A percentile compares a stretch with the other conserved stretches of the same genome.
Evolutionary conservation across 2,888 invertebrate genomes (phyloP).

Genomic region (Slavum lentiscoides): DNA sequence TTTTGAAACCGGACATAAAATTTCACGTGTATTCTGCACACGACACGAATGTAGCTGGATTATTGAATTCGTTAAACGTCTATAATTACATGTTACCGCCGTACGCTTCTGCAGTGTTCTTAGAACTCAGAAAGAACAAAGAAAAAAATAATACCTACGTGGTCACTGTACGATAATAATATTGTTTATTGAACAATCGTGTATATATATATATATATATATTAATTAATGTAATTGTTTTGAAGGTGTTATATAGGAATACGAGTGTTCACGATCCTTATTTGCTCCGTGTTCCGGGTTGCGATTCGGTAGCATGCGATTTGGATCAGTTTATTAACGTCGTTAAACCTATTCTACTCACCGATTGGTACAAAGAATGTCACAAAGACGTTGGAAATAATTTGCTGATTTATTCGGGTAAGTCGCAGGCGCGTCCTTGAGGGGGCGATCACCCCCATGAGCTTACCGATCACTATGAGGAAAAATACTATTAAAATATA

Average conservation of each 20-base stretch:
- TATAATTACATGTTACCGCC: conserved; percentile 70
- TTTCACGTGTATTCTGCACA: conserved; percentile 72
- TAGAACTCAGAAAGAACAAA: conserved; percentile 67
- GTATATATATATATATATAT: not conserved
- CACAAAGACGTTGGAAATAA: not conserved
- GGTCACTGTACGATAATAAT: conserved; percentile 61
- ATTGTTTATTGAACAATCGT: not conserved
- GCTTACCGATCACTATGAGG: too few relatives aligned
- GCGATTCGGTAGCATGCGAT: conserved; percentile 66
- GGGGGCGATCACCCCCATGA: too few relatives aligned
- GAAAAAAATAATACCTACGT: conserved; percentile 60
- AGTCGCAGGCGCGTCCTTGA: too few relatives aligned
- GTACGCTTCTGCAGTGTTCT: conserved; percentile 67
- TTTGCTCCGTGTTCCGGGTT: conserved; percentile 67
- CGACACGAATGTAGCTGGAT: conserved; percentile 71
- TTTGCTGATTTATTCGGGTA: conserved; percentile 8
- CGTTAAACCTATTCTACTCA: conserved; percentile 57
- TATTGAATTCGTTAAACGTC: conserved; percentile 68
- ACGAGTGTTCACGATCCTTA: conserved; percentile 60
- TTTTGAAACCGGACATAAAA: conserved; percentile 60
- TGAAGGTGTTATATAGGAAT: conserved; percentile 65
- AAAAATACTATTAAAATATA: too few relatives aligned
- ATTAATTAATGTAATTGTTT: conserved; percentile 28
- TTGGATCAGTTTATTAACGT: conserved; percentile 64
- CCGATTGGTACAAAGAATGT: conserved; percentile 53